These are phyloP conservation scores for Microctenopoma steveboyesi DNA, from an alignment of 2,797 vertebrate species.

Conservation along the genomic window DNA sequence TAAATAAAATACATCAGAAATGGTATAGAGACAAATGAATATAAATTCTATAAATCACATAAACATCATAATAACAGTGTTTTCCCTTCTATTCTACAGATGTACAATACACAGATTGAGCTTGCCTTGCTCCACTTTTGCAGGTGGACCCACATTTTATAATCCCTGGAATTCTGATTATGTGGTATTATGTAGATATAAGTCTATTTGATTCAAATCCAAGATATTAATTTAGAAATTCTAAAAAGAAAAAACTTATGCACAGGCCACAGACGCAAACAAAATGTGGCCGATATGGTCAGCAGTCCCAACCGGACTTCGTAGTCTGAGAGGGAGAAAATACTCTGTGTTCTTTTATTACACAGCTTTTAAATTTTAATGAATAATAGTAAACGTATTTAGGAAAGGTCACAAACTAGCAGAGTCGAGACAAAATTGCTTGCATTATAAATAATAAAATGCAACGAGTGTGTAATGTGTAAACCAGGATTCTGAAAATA, in stretches of 20 bases:
- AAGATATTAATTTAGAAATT: slow-evolving; percentile 22
- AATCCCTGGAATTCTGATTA: slow-evolving; percentile 48
- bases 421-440: slow-evolving; percentile 32
- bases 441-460: slow-evolving; percentile 53
- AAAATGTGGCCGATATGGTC: slow-evolving; percentile 3
- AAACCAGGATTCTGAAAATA: slow-evolving; percentile 42
- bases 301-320: slow-evolving; percentile 12
- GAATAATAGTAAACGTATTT: slow-evolving; percentile 36
- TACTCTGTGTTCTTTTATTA: slow-evolving; percentile 33
- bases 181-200: slow-evolving; percentile 29
- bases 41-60: background rate
- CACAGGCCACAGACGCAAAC: background rate
- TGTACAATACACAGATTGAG: background rate
- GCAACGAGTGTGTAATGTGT: slow-evolving; percentile 33
- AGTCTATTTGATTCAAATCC: slow-evolving; percentile 15
- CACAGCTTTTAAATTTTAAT: slow-evolving; percentile 43
- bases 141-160: slow-evolving; percentile 31
- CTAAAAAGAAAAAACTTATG: background rate
- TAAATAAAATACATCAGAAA: background rate
- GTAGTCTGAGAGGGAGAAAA: background rate
- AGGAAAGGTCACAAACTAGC: slow-evolving; percentile 35
- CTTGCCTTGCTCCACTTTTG: background rate
- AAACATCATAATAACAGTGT: background rate
- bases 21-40: background rate
- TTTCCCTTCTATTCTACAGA: background rate